Conservation (phyloP, 1,140 invertebrate species). For the Drosophila rufa region DNA sequence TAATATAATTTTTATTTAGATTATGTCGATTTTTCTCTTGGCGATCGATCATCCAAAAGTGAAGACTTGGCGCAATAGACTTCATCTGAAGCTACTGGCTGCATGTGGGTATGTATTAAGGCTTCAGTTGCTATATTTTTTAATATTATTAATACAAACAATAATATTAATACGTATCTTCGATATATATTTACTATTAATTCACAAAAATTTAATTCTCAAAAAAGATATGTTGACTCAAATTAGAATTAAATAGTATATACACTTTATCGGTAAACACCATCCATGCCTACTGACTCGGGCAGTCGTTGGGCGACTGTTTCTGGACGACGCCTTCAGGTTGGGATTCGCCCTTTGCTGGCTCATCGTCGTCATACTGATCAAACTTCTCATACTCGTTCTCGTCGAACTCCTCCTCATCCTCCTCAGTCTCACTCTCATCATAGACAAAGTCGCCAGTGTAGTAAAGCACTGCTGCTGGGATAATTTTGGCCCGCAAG, state of each 20-base stretch:
- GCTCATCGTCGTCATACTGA: conserved; percentile 76
- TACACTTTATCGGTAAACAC: conserved; percentile 31
- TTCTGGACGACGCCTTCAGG: conserved; percentile 66
- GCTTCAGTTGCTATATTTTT: too few relatives aligned
- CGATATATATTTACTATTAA: too few relatives aligned
- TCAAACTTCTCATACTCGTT: conserved; percentile 44
- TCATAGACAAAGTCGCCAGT: conserved; percentile 94
- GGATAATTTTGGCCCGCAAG: conserved; percentile 96
- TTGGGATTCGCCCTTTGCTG: conserved; percentile 59
- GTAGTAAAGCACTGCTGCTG: conserved; percentile 96
- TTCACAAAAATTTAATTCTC: too few relatives aligned
- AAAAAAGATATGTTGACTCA: conserved; percentile 79
- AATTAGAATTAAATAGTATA: conserved; percentile 72
- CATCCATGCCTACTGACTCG: conserved; percentile 69
- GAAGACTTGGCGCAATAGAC: too few relatives aligned
- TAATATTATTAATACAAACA: too few relatives aligned
- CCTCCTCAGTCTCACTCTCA: conserved; percentile 88
- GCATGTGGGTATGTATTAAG: too few relatives aligned
- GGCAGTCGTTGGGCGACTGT: conserved; percentile 77
- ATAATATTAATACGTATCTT: too few relatives aligned
- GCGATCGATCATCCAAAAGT: too few relatives aligned
- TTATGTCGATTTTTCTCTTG: too few relatives aligned
- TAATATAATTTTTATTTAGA: too few relatives aligned
- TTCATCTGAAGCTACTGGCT: too few relatives aligned
- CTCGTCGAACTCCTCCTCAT: conserved; percentile 84